These are phyloP conservation scores for Chromoteleia sp. DNA, from an alignment of 2,888 invertebrate species.

Conservation along the genomic window DNA sequence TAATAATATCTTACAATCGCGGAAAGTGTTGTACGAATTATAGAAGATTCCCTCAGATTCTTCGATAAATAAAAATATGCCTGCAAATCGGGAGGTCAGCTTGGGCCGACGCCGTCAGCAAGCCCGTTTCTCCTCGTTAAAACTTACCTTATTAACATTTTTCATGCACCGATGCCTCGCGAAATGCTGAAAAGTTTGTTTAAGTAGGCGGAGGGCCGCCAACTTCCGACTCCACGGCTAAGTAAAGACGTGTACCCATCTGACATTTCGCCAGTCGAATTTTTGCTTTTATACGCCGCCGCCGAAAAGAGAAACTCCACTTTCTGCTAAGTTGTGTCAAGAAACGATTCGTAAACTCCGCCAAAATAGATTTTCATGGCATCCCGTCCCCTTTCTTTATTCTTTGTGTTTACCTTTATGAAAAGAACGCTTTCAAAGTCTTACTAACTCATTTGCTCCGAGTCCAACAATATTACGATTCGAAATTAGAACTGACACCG, in stretches of 20 bases:
- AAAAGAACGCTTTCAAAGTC: conserved; percentile 50
- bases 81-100: conserved; percentile 63
- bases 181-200: conserved; percentile 79
- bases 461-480: conserved; percentile 4
- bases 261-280: conserved; percentile 72
- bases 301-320: conserved; percentile 61
- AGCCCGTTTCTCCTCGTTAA: conserved; percentile 78
- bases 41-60: conserved; percentile 17
- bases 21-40: conserved; percentile 72
- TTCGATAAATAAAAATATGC: conserved; percentile 74
- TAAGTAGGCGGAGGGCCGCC: conserved; percentile 74
- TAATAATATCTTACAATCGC: conserved; percentile 40
- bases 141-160: conserved; percentile 84
- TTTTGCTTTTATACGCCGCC: conserved; percentile 66
- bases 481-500: conserved; percentile 21
- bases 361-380: conserved; percentile 52
- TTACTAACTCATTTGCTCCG: conserved; percentile 37
- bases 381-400: background rate
- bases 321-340: conserved; percentile 61
- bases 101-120: conserved; percentile 36
- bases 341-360: conserved; percentile 66
- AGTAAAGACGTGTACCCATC: conserved; percentile 69
- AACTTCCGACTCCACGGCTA: conserved; percentile 53
- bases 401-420: conserved; percentile 46
- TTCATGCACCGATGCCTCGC: conserved; percentile 81